Evolutionary conservation across 2,888 invertebrate genomes (phyloP), one percentile per base, ranked within the genome.

Genomic region (Hedychridium roseum): DNA sequence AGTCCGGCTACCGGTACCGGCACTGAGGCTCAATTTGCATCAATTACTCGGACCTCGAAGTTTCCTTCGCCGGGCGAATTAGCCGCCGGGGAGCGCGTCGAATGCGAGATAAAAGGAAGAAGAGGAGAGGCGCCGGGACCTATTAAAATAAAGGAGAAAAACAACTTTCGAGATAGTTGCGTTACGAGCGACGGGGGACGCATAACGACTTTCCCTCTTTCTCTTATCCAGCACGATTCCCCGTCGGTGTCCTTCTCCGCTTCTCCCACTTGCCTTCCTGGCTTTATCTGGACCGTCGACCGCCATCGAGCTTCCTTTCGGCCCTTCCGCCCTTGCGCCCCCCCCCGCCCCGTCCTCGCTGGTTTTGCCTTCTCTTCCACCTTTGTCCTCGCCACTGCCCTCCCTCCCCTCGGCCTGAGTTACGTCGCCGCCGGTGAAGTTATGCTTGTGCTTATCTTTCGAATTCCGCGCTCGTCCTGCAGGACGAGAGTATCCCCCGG

Each of bases 121-220:
- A 54, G 57, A 50, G 54, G 53, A 47, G 35, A 36, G 50, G 59
- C 54, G 50, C 54, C 54, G 59, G 55, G 63, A 67, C 63, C 73
- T 71, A 73, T 73, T 73, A 72, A 73, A 68, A 72, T 68, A 70
- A 70, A 70, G 64, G 67, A 70, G 74, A 71, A 75, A 75, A 75
- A 74, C 74, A 74, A 74, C 68, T 75, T 70, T 68, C 61, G 71
- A 75, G 74, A 75, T 74, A 73, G 71, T 73, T 73, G 69, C 64
- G 71, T 73, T 75, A 75, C 75, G 75, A 75, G 73, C 75, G 64
- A 71, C 73, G 63, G 62, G 75, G 75, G 75, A 75, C 73, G 68
- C 74, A 70, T 73, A 73, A 74, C 73, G 72, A 73, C 66, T 62
- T n/a, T n/a, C n/a, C n/a, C n/a, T n/a, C n/a, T n/a, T n/a, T n/a